Evolutionary conservation across 2,797 vertebrate genomes (phyloP).

Genomic region (Rhynchonycteris naso): DNA sequence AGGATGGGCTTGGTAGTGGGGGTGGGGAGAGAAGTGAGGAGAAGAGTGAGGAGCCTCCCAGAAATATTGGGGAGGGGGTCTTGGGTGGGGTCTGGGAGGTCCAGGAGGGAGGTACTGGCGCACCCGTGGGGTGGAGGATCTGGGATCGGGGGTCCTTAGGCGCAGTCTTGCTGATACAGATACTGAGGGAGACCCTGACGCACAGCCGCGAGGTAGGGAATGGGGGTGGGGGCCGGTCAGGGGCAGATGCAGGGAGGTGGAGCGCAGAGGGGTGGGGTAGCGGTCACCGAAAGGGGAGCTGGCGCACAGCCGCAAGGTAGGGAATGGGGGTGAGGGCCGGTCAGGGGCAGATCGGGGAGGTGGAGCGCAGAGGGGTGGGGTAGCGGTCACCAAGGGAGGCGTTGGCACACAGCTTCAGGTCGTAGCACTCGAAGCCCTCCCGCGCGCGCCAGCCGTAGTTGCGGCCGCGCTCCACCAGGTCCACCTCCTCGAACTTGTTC

Average conservation of each 20-base stretch:
- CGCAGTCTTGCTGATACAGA: neutral
- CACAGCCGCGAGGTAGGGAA: too few species aligned
- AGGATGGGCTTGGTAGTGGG: neutral
- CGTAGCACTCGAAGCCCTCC: conserved; percentile 97
- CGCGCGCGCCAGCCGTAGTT: conserved; percentile 98
- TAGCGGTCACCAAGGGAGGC: conserved; percentile 91
- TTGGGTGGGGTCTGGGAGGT: fast-evolving
- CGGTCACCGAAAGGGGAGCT: neutral
- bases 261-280: fast-evolving
- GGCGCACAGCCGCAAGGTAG: neutral
- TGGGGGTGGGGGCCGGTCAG: neutral
- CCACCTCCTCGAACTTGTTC: conserved; percentile 96
- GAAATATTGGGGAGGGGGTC: fast-evolving
- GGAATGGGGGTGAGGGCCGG: too few species aligned
- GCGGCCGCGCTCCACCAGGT: conserved; percentile 93
- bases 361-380: fast-evolving
- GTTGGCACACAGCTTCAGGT: conserved; percentile 95
- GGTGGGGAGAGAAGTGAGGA: fast-evolving
- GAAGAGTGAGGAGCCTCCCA: neutral
- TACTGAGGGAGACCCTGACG: neutral
- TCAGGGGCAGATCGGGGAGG: neutral
- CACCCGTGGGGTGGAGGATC: neutral
- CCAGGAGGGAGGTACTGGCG: fast-evolving
- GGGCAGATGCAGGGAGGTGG: neutral
- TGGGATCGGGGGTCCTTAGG: neutral